Conservation (phyloP, 2,888 invertebrate genomes). For the Biston betularia region DNA sequence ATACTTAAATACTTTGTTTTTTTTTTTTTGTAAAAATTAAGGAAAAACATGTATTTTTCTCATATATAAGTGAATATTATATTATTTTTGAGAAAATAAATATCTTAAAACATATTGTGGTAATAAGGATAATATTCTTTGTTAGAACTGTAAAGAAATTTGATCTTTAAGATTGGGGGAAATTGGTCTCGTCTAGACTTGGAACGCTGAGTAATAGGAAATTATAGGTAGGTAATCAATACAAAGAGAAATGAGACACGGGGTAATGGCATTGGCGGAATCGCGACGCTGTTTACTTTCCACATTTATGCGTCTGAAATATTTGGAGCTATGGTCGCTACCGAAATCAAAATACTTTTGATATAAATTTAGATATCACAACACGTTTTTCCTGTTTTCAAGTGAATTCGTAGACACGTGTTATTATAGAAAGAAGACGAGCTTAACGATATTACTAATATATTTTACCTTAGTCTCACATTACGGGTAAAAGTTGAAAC, state of each 20-base stretch:
- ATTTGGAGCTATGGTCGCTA: neutral
- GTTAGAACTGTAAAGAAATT: constrained; percentile 15
- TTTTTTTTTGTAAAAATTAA: too few relatives aligned
- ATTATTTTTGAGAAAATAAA: too few relatives aligned
- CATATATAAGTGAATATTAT: too few relatives aligned
- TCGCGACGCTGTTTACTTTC: constrained; percentile 17
- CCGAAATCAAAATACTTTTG: neutral
- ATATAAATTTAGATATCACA: neutral
- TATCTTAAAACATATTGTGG: too few relatives aligned
- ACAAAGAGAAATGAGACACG: constrained; percentile 7
- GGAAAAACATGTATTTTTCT: too few relatives aligned
- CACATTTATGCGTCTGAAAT: constrained; percentile 13
- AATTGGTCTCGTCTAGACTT: constrained; percentile 30
- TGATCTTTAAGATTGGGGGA: constrained; percentile 18
- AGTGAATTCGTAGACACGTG: too few relatives aligned
- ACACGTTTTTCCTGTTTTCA: too few relatives aligned
- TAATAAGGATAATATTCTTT: constrained; percentile 18
- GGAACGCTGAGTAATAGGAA: constrained; percentile 18
- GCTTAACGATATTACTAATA: too few relatives aligned
- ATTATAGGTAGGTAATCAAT: constrained; percentile 16
- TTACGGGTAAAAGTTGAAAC: too few relatives aligned
- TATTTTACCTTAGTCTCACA: too few relatives aligned
- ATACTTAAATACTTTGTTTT: too few relatives aligned
- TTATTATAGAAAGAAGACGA: too few relatives aligned
- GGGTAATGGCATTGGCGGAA: neutral